phyloP scores from a whole-genome alignment of 2,888 invertebrate species.

The Mimumesa dahlbomi region DNA sequence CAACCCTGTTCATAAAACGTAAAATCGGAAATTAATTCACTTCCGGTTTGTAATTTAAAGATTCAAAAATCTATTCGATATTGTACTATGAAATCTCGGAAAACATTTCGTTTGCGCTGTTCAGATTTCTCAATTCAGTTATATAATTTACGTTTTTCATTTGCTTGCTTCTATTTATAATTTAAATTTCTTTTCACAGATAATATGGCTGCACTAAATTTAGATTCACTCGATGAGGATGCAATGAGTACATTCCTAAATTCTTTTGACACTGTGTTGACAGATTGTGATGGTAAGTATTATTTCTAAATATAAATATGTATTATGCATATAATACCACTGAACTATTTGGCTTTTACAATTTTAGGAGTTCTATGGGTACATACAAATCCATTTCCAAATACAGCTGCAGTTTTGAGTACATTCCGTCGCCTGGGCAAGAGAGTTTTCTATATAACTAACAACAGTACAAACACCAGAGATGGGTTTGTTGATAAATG shows the following conservation, averaged over 20 bases:
- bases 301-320: too few relatives aligned
- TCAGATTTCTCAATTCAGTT: too few relatives aligned
- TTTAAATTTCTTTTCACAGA: too few relatives aligned
- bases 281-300: conserved; percentile 55
- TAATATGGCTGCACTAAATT: conserved; percentile 78
- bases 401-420: conserved; percentile 81
- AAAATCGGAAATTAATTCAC: conserved; percentile 13
- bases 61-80: conserved; percentile 9
- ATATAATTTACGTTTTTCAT: too few relatives aligned
- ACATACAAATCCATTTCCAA: conserved; percentile 80
- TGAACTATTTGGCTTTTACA: too few relatives aligned
- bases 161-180: too few relatives aligned
- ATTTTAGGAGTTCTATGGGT: conserved; percentile 83
- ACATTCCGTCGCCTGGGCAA: conserved; percentile 82
- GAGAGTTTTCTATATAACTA: conserved; percentile 85
- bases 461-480: conserved; percentile 85
- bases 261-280: conserved; percentile 50
- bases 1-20: conserved; percentile 10
- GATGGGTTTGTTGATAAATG: conserved; percentile 83
- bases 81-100: too few relatives aligned
- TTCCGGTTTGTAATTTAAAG: conserved; percentile 12
- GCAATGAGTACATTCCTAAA: conserved; percentile 29
- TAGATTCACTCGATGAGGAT: conserved; percentile 71
- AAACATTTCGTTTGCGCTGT: too few relatives aligned
- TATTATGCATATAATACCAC: too few relatives aligned